Evolutionary conservation across 1,140 invertebrate species (phyloP).

Genomic region (Mylabris phalerata): DNA sequence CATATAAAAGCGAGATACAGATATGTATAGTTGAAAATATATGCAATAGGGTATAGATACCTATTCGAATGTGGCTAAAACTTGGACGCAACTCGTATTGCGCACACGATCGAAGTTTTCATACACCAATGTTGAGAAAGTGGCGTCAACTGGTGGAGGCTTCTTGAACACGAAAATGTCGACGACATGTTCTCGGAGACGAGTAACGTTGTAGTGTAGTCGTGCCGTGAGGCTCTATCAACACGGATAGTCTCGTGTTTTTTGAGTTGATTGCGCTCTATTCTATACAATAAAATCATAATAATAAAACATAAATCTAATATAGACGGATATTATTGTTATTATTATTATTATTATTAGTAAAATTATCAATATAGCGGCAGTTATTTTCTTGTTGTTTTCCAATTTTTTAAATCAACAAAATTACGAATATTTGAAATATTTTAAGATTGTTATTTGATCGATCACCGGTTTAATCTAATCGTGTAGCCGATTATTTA

Average conservation of each 20-base stretch:
- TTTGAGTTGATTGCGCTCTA: slow-evolving; percentile 1
- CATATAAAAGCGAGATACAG: too few relatives aligned
- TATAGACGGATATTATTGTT: background rate
- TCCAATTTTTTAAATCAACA: too few relatives aligned
- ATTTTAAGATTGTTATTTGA: too few relatives aligned
- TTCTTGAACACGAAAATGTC: slow-evolving; percentile 10
- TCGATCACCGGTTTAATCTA: too few relatives aligned
- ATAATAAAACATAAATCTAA: slow-evolving; percentile 1
- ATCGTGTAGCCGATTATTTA: too few relatives aligned
- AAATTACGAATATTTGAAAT: too few relatives aligned
- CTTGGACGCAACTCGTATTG: background rate
- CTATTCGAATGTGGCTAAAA: too few relatives aligned
- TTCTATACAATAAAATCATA: background rate
- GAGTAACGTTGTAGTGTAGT: slow-evolving; percentile 6
- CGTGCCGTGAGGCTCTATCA: slow-evolving; percentile 21
- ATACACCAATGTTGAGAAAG: background rate
- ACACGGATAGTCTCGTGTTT: background rate
- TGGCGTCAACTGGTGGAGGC: slow-evolving; percentile 16
- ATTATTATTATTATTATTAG: too few relatives aligned
- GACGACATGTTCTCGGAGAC: background rate
- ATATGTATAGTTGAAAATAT: too few relatives aligned
- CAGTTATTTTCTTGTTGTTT: too few relatives aligned
- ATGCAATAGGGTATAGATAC: too few relatives aligned
- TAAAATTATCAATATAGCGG: too few relatives aligned
- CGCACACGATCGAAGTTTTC: slow-evolving; percentile 20